phyloP scores from a whole-genome alignment of 1,140 invertebrate species.

The Penaeus vannamei region DNA sequence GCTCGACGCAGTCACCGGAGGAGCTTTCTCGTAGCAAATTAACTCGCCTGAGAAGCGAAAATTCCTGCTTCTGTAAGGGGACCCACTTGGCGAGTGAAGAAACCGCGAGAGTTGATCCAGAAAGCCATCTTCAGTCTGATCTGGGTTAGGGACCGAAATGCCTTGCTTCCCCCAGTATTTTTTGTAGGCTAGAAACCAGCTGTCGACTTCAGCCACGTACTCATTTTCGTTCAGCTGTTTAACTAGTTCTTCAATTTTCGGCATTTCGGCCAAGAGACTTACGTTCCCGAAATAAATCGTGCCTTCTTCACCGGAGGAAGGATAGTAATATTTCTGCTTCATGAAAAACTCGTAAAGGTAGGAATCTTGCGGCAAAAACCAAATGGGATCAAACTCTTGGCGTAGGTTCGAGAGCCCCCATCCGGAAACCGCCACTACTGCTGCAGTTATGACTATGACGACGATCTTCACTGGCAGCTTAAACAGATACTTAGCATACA shows the following conservation, averaged over 20 bases:
- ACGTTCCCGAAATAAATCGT: conserved; percentile 80
- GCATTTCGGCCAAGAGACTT: conserved; percentile 78
- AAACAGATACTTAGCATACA: conserved; percentile 74
- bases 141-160: conserved; percentile 18
- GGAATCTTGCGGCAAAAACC: conserved; percentile 75
- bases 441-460: conserved; percentile 72
- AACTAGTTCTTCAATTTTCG: conserved; percentile 73
- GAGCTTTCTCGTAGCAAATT: conserved; percentile 75
- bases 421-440: conserved; percentile 69
- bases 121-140: conserved; percentile 41
- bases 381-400: conserved; percentile 76
- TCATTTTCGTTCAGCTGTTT: conserved; percentile 32
- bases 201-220: conserved; percentile 68
- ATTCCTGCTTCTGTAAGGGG: conserved; percentile 78
- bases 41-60: conserved; percentile 78
- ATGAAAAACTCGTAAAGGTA: conserved; percentile 68
- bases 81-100: conserved; percentile 79
- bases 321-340: conserved; percentile 66
- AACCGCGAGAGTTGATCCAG: conserved; percentile 73
- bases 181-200: conserved; percentile 73
- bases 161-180: conserved; percentile 56
- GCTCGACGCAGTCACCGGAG: conserved; percentile 49
- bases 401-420: conserved; percentile 74
- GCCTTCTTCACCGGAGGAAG: conserved; percentile 70
- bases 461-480: conserved; percentile 71